Evolutionary conservation across 2,888 invertebrate species (phyloP), one percentile per base, ranked within the genome.

Genomic region (Cataglyphis livida): DNA sequence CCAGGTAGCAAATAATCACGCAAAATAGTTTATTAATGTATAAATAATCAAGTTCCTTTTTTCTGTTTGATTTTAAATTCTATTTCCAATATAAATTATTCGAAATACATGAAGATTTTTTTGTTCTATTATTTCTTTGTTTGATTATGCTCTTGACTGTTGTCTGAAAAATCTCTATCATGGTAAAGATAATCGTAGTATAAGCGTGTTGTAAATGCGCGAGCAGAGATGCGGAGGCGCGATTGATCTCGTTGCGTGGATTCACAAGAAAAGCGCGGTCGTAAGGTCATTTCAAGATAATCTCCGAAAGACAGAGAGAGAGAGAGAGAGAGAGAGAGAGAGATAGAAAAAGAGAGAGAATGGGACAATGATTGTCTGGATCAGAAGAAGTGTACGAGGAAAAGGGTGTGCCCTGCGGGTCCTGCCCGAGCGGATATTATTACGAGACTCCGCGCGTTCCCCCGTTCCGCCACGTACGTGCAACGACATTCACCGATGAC

Each of bases 221-320:
- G 76, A 82, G 83, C 83, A 81, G 78, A 87, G 91, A 92, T 92
- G 90, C 90, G 86, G 87, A 84, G 62, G 73, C 66, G 85, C 87
- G 92, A 92, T 92, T 91, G 88, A 83, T 84, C 82, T 83, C 87
- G 87, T 90, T 78, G 83, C 68, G 65, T 61, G 83, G 83, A 82
- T 78, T n/a, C 51, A 76, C 15, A 59, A 44, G 59, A 15, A 59
- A 81, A 32, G 54, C 44, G 65, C 32, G 59, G 38, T 28, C 28
- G 28, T 54, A 64, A 57, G 85, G 84, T 90, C 87, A 87, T 83
- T 83, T 51, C 25, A 62, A 84, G 76, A 85, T 83, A 84, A 82
- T 76, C 65, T 82, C 78, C 35, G 41, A 38, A 4, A 73, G 7
- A 57, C 12, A 61, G 25, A 18, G 64, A 64, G 1, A 64, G 7